These are phyloP conservation scores for Ctenicera cuprea DNA, from an alignment of 2,888 invertebrate genomes.

Conservation along the genomic window DNA sequence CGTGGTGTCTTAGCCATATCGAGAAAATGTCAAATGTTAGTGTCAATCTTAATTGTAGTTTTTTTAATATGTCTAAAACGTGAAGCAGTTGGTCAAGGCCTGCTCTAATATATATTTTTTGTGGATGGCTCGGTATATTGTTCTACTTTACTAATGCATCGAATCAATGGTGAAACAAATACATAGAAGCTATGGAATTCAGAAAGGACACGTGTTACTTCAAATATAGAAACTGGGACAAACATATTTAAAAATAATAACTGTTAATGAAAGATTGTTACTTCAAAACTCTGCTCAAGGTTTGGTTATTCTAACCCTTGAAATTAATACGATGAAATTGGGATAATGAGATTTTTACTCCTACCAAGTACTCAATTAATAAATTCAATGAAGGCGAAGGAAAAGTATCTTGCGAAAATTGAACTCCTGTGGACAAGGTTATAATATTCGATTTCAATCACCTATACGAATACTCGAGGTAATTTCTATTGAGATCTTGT, in stretches of 20 bases:
- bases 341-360: slow-evolving; percentile 13
- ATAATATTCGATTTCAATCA: slow-evolving; percentile 18
- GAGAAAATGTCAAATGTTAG: no score
- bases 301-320: background rate
- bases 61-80: no score
- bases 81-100: no score
- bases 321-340: slow-evolving; percentile 7
- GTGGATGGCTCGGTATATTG: no score
- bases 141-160: no score
- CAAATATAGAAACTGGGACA: slow-evolving; percentile 6
- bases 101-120: no score
- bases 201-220: no score
- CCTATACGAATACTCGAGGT: slow-evolving; percentile 6
- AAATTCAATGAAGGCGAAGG: slow-evolving; percentile 33
- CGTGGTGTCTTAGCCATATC: no score
- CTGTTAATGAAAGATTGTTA: background rate
- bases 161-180: no score
- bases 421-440: slow-evolving; percentile 26
- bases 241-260: background rate
- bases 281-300: background rate
- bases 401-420: slow-evolving; percentile 29
- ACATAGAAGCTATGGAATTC: no score
- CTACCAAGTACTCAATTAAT: slow-evolving; percentile 30
- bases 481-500: background rate
- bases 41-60: no score